Evolutionary conservation across 2,113 vertebrate genomes (phyloP), one percentile per base, ranked within the genome.

Genomic region (Oryzias curvinotus): DNA sequence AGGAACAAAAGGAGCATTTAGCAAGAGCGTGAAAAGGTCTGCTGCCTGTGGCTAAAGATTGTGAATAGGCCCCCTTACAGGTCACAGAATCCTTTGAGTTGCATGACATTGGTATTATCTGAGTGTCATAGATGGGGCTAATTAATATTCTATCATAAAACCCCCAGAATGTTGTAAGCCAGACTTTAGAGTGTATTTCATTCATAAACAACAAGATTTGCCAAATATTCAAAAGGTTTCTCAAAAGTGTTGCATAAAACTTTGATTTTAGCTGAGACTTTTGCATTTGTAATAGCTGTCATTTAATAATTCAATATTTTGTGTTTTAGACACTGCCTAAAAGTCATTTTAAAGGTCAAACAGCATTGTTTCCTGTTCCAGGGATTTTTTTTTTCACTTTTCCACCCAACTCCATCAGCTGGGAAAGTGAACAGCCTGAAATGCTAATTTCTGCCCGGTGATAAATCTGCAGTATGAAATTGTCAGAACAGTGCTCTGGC

Each of bases 91-190:
- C 95, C 88, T 95, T 98, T 99, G 94, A 98, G 77, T 83, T 86
- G 68, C 53, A 86, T 91, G 93, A 94, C 95, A 95, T 94, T 95
- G 94, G 96, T 95, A 95, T 95, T 96, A 94, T 95, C 90, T 86
- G 54, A 92, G 88, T 91, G 91, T 95, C 95, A 97, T 95, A 94
- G 94, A 96, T 94, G 93, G 91, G 81, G 91, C 94, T 98, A 95
- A 96, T 98, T 98, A 95, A 96, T 97, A 98, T 98, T 97, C 96
- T 93, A 93, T 96, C 95, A 95, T 95, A 96, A 93, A 36, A 91
- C 94, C 91, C 83, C 85, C 81, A 82, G 72, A 93, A 93, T 93
- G 93, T 93, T 95, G 93, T 93, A 93, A 92, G 93, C 83, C 89
- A 94, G 95, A 95, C 93, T 86, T 93, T 93, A 86, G 87, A 88